Evolutionary conservation across 2,797 vertebrate species (phyloP).

Genomic region (Orientallactaga sibirica): DNA sequence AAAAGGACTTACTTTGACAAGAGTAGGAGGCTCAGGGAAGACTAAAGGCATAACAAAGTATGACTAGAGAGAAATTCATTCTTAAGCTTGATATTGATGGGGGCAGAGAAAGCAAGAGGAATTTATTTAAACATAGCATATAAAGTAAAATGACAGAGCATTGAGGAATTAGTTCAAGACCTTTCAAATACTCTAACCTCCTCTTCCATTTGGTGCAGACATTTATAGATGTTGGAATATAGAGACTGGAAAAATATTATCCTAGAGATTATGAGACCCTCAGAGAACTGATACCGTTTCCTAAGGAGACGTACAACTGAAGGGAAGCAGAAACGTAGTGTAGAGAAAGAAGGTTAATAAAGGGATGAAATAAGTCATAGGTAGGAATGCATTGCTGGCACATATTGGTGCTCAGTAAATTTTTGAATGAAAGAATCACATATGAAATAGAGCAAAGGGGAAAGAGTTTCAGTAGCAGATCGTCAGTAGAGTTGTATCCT

Average conservation of each 20-base stretch:
- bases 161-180: constrained; percentile 16
- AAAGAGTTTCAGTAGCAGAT: neutral
- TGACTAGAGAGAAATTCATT: constrained; percentile 37
- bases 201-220: constrained; percentile 39
- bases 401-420: neutral
- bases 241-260: neutral
- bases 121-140: neutral
- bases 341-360: neutral
- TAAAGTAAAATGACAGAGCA: constrained; percentile 10
- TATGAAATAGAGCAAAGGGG: constrained; percentile 3
- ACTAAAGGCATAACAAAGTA: constrained; percentile 13
- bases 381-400: neutral
- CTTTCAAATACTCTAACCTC: neutral
- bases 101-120: neutral
- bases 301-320: neutral
- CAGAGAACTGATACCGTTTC: neutral
- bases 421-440: constrained; percentile 29
- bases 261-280: constrained; percentile 21
- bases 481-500: neutral
- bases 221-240: constrained; percentile 2
- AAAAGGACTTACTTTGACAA: neutral
- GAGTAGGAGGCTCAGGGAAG: neutral
- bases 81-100: neutral
- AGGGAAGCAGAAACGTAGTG: neutral
- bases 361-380: neutral